A percentile compares a stretch with the other conserved stretches of the same genome.
phyloP scores from a whole-genome alignment of 2,888 invertebrate species.

The Diabrotica balteata region DNA sequence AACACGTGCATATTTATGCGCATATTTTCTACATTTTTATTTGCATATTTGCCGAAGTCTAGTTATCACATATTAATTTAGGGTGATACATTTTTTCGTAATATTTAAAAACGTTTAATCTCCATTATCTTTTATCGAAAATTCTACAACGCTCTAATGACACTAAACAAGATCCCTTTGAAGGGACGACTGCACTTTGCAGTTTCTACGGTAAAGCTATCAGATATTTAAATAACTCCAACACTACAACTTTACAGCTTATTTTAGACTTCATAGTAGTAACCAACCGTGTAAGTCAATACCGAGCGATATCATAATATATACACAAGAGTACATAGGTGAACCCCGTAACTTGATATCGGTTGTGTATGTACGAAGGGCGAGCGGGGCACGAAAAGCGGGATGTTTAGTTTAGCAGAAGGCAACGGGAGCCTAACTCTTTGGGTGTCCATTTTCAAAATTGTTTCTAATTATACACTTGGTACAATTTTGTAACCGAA shows the following conservation, averaged over 20 bases:
- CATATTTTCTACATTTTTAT: too few species aligned
- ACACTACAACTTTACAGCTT: conserved; percentile 18
- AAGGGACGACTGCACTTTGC: background rate
- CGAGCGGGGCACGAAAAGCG: conserved; percentile 11
- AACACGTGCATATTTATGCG: too few species aligned
- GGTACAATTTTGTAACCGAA: conserved; percentile 39
- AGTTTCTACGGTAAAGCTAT: background rate
- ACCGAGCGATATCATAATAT: conserved; percentile 36
- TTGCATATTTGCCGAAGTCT: too few species aligned
- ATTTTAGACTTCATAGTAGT: conserved; percentile 29
- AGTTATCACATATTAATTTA: too few species aligned
- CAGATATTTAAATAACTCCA: conserved; percentile 11
- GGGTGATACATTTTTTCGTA: too few species aligned
- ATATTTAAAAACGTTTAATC: too few species aligned
- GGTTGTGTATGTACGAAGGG: conserved; percentile 10
- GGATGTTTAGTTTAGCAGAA: conserved; percentile 19
- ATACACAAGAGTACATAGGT: conserved; percentile 36
- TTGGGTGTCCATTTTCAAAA: conserved; percentile 53
- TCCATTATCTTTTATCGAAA: too few species aligned
- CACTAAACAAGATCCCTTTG: too few species aligned
- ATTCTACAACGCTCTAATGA: too few species aligned
- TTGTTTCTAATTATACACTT: conserved; percentile 51
- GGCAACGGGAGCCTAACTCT: conserved; percentile 23
- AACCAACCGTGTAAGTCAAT: conserved; percentile 34
- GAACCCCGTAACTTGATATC: conserved; percentile 36